A percentile compares a stretch with the other conserved stretches of the same genome.
phyloP scores from a whole-genome alignment of 2,888 invertebrate genomes.

The Amphipyra tragopoginis region DNA sequence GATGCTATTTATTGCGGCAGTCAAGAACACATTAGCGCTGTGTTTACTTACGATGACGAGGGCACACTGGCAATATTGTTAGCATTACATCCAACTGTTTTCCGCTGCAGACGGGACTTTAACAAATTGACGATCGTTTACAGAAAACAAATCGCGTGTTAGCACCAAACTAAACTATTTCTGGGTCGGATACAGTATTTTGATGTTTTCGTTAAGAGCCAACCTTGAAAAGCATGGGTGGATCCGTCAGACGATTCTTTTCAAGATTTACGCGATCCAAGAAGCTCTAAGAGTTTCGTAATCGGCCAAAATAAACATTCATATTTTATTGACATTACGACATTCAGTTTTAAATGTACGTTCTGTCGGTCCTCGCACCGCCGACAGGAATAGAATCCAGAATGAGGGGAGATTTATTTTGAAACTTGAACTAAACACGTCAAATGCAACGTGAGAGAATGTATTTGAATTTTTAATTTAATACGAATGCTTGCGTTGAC shows the following conservation, averaged over 20 bases:
- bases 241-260: conserved; percentile 79
- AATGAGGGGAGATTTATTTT: conserved; percentile 84
- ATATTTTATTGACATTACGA: conserved; percentile 89
- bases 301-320: conserved; percentile 87
- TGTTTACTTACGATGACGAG: conserved; percentile 63
- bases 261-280: conserved; percentile 81
- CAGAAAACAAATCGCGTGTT: conserved; percentile 69
- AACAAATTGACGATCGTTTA: conserved; percentile 69
- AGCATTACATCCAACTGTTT: conserved; percentile 64
- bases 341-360: conserved; percentile 79
- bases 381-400: conserved; percentile 79
- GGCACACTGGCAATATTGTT: conserved; percentile 60
- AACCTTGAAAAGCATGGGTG: conserved; percentile 81
- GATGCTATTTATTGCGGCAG: conserved; percentile 32
- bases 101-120: conserved; percentile 59
- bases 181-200: conserved; percentile 79
- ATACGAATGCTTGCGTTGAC: conserved; percentile 41
- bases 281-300: conserved; percentile 82
- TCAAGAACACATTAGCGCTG: conserved; percentile 56
- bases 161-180: conserved; percentile 75
- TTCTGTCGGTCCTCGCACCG: conserved; percentile 69
- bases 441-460: conserved; percentile 67
- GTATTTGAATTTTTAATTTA: conserved; percentile 62
- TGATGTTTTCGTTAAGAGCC: conserved; percentile 71
- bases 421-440: conserved; percentile 72